Evolutionary conservation across 2,888 invertebrate species (phyloP).

Genomic region (Poecilus cupreus): DNA sequence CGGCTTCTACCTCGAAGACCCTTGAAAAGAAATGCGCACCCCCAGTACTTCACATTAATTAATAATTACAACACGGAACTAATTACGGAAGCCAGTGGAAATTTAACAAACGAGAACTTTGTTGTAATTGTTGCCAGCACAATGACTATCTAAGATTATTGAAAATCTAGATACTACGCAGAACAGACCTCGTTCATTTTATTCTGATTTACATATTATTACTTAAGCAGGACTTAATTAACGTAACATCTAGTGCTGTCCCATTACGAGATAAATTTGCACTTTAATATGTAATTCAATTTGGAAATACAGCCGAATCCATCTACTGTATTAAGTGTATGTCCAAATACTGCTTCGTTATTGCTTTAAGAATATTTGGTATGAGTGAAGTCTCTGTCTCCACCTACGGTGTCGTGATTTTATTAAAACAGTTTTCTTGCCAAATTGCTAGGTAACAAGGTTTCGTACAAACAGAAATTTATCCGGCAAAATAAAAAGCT

Average conservation of each 20-base stretch:
- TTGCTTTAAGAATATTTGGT: no score
- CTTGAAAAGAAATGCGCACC: constrained; percentile 54
- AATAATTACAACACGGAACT: constrained; percentile 72
- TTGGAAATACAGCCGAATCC: no score
- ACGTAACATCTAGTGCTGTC: neutral
- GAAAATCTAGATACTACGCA: constrained; percentile 19
- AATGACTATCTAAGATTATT: constrained; percentile 38
- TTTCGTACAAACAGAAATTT: no score
- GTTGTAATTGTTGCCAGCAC: constrained; percentile 21
- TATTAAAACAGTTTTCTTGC: no score
- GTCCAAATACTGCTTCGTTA: no score
- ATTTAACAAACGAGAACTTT: constrained; percentile 50
- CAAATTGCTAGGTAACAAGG: no score
- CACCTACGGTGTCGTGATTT: no score
- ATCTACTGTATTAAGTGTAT: no score
- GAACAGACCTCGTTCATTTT: neutral
- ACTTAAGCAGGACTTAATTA: neutral
- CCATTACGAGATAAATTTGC: no score
- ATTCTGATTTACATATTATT: neutral
- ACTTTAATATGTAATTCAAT: no score
- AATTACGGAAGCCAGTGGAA: constrained; percentile 67
- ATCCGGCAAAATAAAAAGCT: no score
- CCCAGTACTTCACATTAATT: constrained; percentile 68
- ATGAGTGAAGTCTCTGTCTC: no score
- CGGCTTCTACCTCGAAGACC: neutral